phyloP scores from a whole-genome alignment of 2,797 vertebrate genomes.

The Limosa lapponica region DNA sequence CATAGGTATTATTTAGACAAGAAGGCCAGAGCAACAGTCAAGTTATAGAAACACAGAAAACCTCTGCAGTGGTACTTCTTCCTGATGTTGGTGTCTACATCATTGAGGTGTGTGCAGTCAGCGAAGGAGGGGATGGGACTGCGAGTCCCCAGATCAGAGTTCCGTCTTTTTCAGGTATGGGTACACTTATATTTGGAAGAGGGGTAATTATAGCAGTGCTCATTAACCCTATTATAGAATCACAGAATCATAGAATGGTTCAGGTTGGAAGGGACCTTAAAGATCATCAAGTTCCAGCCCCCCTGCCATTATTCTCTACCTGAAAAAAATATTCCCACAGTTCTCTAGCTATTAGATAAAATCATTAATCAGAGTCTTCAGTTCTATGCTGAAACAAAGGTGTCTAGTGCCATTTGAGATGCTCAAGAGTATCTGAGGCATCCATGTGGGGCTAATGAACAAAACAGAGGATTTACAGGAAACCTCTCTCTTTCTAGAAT shows the following conservation, averaged over 20 bases:
- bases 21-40: slow-evolving; percentile 91
- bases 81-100: slow-evolving; percentile 92
- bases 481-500: neutral
- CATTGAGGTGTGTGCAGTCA: slow-evolving; percentile 91
- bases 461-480: neutral
- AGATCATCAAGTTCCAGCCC: too few species aligned
- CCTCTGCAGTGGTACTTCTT: slow-evolving; percentile 89
- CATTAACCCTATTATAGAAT: neutral
- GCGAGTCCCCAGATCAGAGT: slow-evolving; percentile 90
- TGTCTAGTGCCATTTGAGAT: neutral
- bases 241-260: too few species aligned
- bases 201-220: neutral
- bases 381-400: neutral
- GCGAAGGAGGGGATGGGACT: slow-evolving; percentile 93
- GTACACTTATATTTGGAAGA: neutral
- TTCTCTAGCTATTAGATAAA: neutral
- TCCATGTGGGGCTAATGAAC: neutral
- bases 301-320: neutral
- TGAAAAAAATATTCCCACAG: neutral
- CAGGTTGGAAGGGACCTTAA: too few species aligned
- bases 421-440: neutral
- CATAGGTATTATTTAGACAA: slow-evolving; percentile 91
- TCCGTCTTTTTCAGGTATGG: slow-evolving; percentile 90
- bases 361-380: neutral
- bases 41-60: slow-evolving; percentile 93